Evolutionary conservation across 2,113 vertebrate species (phyloP).

Genomic region (Athene noctua): DNA sequence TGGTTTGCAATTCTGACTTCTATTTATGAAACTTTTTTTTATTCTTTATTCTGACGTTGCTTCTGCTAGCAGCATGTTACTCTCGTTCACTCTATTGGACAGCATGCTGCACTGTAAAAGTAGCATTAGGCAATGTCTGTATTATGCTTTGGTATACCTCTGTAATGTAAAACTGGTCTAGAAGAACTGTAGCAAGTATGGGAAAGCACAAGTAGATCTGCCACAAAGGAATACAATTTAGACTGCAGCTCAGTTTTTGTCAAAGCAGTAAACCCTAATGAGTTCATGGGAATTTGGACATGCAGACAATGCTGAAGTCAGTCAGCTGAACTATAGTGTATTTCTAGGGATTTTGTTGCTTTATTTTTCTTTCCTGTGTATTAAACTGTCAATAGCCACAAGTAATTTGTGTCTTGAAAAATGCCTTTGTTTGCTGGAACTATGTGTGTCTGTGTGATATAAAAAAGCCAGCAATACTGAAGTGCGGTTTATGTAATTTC

Average conservation of each 20-base stretch:
- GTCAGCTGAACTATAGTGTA: background rate
- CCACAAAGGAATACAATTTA: background rate
- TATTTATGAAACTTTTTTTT: background rate
- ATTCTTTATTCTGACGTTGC: background rate
- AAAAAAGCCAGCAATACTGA: background rate
- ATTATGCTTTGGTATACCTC: background rate
- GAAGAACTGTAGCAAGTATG: background rate
- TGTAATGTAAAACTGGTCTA: background rate
- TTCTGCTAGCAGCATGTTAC: background rate
- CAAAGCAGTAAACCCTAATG: background rate
- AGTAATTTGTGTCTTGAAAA: background rate
- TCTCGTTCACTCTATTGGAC: background rate
- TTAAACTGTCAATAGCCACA: background rate
- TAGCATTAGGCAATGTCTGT: background rate
- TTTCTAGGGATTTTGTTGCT: background rate
- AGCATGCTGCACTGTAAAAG: background rate
- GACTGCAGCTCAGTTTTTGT: background rate
- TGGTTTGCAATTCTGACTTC: background rate
- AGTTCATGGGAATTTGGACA: background rate
- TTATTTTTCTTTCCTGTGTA: background rate
- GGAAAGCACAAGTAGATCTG: background rate
- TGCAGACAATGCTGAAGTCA: background rate
- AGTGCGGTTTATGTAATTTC: slow-evolving; percentile 4
- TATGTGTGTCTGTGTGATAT: background rate
- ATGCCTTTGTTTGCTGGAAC: background rate